Base-by-base conservation (phyloP, 2,888 invertebrate genomes). In the Allygus modestus region DNA sequence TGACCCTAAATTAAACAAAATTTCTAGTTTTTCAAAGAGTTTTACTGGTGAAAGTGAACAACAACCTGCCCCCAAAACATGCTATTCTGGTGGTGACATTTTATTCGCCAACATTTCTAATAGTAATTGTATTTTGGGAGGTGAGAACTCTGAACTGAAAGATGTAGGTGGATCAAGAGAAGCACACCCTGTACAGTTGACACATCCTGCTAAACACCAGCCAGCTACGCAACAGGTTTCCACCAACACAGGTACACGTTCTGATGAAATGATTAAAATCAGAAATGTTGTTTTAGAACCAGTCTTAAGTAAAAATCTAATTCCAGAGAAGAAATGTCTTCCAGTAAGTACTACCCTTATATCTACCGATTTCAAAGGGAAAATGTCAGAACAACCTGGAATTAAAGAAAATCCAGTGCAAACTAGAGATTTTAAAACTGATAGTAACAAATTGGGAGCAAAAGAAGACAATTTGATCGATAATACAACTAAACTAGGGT, bases 221-320 rank as follows among this genome's bases (percentile, higher is more conserved):
- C 23, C 20, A 58, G 20, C 58, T 23, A 26, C 5, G 2, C 58
- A 58, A 17, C 51, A 15, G 37, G 4, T 37, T 37, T 37, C 9
- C 20, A 4, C 12, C 28, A 23, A 58, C 31, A 65, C 15, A 28
- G 17, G 9, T 58, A 26, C 58, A 9, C 0, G 65, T 17, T 65
- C 31, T 15, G 65, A 17, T 26, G 65, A 28, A 28, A 31, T 12
- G 5, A 7, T 15, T 0, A 65, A 65, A 65, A 12, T 9, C 15
- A 65, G 31, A 65, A 28, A 31, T 28, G 65, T 65, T 28, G 26
- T 65, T 26, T 65, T 17, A 20, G 65, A 65, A 31, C 65, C 65
- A 4, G 12, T 12, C 1, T 51, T 58, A 31, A 28, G 65, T 65
- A 65, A 20, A 65, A 65, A 28, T 17, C 12, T 28, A n/a, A 4